Evolutionary conservation across 2,113 vertebrate genomes (phyloP).

Genomic region (Embiotoca jacksoni): DNA sequence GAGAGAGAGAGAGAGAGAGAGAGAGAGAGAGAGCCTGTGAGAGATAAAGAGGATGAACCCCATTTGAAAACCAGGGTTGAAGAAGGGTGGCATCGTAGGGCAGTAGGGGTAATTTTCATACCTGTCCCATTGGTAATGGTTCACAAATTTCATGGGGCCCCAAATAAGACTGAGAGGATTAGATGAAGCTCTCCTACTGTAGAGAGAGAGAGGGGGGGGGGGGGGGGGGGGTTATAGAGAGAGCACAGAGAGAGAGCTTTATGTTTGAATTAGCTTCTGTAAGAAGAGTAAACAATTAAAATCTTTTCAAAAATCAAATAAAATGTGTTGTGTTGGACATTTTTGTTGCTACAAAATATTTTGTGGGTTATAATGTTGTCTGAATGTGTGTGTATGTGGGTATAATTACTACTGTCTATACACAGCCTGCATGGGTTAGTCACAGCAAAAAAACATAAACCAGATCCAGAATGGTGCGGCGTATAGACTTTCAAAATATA

Average conservation of each 20-base stretch:
- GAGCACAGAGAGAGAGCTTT: background rate
- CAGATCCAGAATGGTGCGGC: no score
- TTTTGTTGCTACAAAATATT: no score
- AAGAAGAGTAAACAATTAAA: background rate
- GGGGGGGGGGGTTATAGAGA: no score
- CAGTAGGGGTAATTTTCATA: conserved; percentile 78
- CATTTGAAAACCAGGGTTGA: conserved; percentile 33
- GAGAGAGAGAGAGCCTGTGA: background rate
- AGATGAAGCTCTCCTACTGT: conserved; percentile 43
- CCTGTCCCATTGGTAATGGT: conserved; percentile 77
- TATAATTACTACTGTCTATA: no score
- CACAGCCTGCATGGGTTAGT: no score
- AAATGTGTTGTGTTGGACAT: no score
- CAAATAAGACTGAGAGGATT: conserved; percentile 65
- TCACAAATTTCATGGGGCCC: conserved; percentile 63
- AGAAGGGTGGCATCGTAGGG: conserved; percentile 20
- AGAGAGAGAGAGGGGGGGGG: background rate
- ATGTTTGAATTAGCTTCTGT: background rate
- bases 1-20: background rate
- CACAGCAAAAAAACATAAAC: no score
- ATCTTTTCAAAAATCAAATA: no score
- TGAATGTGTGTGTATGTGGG: no score
- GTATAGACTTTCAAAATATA: no score
- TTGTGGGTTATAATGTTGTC: no score
- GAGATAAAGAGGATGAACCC: conserved; percentile 35